Evolutionary conservation across 2,888 invertebrate genomes (phyloP), one percentile per base, ranked within the genome.

Genomic region (Ptilodon capucinus): DNA sequence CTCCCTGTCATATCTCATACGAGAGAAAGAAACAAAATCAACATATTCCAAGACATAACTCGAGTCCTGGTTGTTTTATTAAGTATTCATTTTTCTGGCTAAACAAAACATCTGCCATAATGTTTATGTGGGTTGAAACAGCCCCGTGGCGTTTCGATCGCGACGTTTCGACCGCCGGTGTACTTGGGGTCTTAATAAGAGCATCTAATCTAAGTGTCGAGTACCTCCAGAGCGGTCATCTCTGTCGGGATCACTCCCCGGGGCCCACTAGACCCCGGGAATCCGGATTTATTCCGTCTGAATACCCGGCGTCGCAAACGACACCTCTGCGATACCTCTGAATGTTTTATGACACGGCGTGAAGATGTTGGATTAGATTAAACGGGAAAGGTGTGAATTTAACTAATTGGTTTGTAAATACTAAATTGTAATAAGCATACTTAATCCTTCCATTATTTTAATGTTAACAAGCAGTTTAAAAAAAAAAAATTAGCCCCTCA

Each of bases 161-260:
- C 54, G 2, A 56, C 71, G 60, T 67, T 30, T 38, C 0, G 64
- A 44, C 51, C 74, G 83, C 79, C 48, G 54, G 83, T 80, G 51
- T 79, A 47, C 47, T 32, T 7, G 14, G n/a, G 38, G 32, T 62
- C 61, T 66, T 75, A 80, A 77, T 76, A 80, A 79, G 81, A 81
- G 79, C 71, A 76, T 78, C 78, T 85, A 83, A 84, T 86, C 84
- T 81, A 83, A 85, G 84, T 81, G 84, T 81, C 73, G 81, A 81
- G 83, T 79, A 83, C 82, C 79, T 82, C 71, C 76, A 76, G 80
- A 81, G 79, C 86, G 90, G 90, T 89, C 90, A 89, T 88, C 89
- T 85, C 87, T 71, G 78, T 75, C 74, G 77, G 76, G 80, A 91
- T 86, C 73, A 84, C 84, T 88, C 91, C 90, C 91, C 54, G 51